Conservation (phyloP, 2,797 vertebrate genomes). For the Salarias fasciatus region DNA sequence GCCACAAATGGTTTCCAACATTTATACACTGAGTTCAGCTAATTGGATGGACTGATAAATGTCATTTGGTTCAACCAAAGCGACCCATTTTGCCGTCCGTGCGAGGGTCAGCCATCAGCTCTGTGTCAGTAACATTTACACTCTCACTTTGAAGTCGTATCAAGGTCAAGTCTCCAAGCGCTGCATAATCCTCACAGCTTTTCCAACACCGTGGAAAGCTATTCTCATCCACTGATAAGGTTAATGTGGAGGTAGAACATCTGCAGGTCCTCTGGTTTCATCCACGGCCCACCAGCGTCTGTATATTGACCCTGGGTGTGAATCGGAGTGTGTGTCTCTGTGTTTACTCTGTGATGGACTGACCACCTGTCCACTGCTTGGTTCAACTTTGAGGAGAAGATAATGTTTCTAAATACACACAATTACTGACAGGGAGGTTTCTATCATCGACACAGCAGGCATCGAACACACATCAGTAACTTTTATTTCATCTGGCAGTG, state of each 20-base stretch:
- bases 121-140: constrained; percentile 17
- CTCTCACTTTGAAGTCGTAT: constrained; percentile 49
- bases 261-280: neutral
- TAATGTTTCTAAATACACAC: no score
- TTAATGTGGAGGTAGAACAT: constrained; percentile 10
- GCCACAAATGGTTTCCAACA: neutral
- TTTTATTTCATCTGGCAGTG: constrained; percentile 22
- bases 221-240: constrained; percentile 15
- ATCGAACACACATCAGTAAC: constrained; percentile 26
- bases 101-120: constrained; percentile 12
- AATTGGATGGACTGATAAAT: neutral
- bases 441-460: constrained; percentile 30
- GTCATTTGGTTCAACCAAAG: neutral
- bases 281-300: no score
- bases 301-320: no score
- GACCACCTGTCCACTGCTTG: no score
- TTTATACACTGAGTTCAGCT: neutral
- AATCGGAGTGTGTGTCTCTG: no score
- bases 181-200: constrained; percentile 42
- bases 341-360: no score
- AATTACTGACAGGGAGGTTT: constrained; percentile 14
- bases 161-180: constrained; percentile 39
- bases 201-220: constrained; percentile 16
- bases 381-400: neutral
- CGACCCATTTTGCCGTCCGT: constrained; percentile 7